Percentiles rank a stretch among this genome's conserved stretches.
These are phyloP conservation scores for Oryzias dopingdopingensis DNA, from an alignment of 2,797 vertebrate genomes.

Conservation along the genomic window DNA sequence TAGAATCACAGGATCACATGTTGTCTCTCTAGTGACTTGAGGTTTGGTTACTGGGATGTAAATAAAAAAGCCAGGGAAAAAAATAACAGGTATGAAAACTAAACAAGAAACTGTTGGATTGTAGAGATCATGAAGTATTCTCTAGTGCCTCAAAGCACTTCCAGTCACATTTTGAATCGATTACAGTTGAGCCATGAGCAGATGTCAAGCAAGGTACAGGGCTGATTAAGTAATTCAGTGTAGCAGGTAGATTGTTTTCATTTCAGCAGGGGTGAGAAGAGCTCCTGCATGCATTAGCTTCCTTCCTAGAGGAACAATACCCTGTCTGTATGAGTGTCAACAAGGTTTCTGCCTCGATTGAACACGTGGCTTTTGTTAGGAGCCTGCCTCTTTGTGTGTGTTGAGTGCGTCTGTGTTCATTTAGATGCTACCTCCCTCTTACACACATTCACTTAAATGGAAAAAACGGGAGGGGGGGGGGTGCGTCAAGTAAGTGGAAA, in stretches of 20 bases:
- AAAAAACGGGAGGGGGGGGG: constrained; percentile 67
- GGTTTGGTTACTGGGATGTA: too few species aligned
- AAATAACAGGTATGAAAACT: background rate
- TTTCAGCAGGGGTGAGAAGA: constrained; percentile 42
- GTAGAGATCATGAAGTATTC: background rate
- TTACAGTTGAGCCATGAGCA: constrained; percentile 6
- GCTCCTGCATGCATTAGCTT: constrained; percentile 17
- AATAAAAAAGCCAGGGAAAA: too few species aligned
- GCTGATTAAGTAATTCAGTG: constrained; percentile 17
- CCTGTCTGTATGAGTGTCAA: constrained; percentile 16
- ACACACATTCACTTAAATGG: constrained; percentile 44
- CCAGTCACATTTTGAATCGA: background rate
- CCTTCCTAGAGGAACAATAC: too few species aligned
- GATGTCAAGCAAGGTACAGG: constrained; percentile 22
- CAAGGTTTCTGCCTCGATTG: constrained; percentile 55
- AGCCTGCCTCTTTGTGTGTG: constrained; percentile 27
- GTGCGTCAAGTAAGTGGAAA: constrained; percentile 69
- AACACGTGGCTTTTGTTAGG: constrained; percentile 81
- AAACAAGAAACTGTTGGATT: background rate
- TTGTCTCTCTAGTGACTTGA: too few species aligned
- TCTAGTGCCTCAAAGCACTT: constrained; percentile 5
- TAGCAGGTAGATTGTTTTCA: constrained; percentile 25
- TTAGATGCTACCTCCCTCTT: constrained; percentile 45
- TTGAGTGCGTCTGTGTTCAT: constrained; percentile 40
- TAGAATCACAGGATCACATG: too few species aligned